These are phyloP conservation scores for Drosophila takahashii DNA, from an alignment of 1,140 invertebrate species.

Conservation along the genomic window DNA sequence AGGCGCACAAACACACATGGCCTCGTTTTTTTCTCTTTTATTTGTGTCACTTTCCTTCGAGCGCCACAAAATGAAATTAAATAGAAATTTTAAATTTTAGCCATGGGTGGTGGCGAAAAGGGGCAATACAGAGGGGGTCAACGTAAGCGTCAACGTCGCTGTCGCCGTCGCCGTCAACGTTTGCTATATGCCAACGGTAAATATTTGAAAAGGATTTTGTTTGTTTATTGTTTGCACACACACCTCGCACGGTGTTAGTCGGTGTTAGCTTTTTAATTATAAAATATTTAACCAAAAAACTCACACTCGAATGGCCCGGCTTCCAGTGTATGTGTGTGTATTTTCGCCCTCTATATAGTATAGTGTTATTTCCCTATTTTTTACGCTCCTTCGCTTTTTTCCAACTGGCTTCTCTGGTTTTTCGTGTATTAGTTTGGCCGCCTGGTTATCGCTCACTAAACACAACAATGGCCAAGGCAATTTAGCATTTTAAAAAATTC, in stretches of 20 bases:
- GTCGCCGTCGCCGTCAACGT: slow-evolving; percentile 41
- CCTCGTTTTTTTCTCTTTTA: slow-evolving; percentile 13
- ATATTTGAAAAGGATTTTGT: slow-evolving; percentile 85
- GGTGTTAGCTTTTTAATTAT: slow-evolving; percentile 85
- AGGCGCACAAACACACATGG: slow-evolving; percentile 53
- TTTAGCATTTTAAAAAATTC: slow-evolving; percentile 80
- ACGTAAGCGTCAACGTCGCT: slow-evolving; percentile 30
- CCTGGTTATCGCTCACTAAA: slow-evolving; percentile 74
- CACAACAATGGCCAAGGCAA: slow-evolving; percentile 77
- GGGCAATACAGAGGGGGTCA: neutral
- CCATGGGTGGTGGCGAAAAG: slow-evolving; percentile 26
- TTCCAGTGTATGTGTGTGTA: slow-evolving; percentile 8
- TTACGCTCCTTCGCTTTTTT: slow-evolving; percentile 23
- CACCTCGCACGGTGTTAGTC: slow-evolving; percentile 83
- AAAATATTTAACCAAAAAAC: slow-evolving; percentile 84
- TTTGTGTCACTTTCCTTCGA: slow-evolving; percentile 32
- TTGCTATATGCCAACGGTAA: slow-evolving; percentile 81
- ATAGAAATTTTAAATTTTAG: slow-evolving; percentile 68
- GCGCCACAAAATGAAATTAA: slow-evolving; percentile 66
- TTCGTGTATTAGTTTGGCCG: slow-evolving; percentile 59
- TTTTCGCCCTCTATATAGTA: neutral
- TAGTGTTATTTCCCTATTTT: slow-evolving; percentile 25
- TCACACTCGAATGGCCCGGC: slow-evolving; percentile 70
- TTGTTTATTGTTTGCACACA: slow-evolving; percentile 84
- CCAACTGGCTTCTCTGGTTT: slow-evolving; percentile 1